Conservation (phyloP, 1,140 invertebrate species). For the Drosophila watanabei region DNA sequence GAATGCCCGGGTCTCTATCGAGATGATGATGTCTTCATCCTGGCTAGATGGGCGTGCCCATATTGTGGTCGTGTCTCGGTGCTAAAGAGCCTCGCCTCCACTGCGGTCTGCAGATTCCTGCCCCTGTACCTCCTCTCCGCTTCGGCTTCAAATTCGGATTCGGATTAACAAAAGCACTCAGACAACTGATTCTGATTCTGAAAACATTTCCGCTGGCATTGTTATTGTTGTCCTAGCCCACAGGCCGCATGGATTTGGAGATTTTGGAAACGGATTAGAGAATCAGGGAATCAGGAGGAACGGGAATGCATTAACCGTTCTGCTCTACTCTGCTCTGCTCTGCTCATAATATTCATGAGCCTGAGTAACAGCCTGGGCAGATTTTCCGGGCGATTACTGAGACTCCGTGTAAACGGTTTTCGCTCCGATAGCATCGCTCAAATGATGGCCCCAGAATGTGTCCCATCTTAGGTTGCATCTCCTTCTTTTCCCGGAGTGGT, state of each 20-base stretch:
- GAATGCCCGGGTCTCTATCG: conserved; percentile 42
- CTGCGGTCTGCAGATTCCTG: conserved; percentile 17
- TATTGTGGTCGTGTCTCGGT: conserved; percentile 62
- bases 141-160: conserved; percentile 15
- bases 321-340: conserved; percentile 32
- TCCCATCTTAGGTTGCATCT: conserved; percentile 15
- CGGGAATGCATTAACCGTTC: conserved; percentile 42
- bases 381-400: conserved; percentile 52
- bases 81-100: conserved; percentile 65
- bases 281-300: conserved; percentile 27
- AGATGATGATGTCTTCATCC: conserved; percentile 43
- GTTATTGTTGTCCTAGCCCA: conserved; percentile 69
- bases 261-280: conserved; percentile 76
- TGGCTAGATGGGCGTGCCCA: conserved; percentile 62
- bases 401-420: conserved; percentile 45
- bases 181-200: conserved; percentile 61
- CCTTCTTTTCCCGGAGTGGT: conserved; percentile 8
- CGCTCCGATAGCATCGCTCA: conserved; percentile 32
- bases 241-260: conserved; percentile 68
- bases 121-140: background rate
- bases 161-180: conserved; percentile 81
- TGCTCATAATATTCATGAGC: conserved; percentile 38
- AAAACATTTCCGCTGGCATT: conserved; percentile 79
- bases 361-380: conserved; percentile 10
- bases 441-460: conserved; percentile 14